These are phyloP conservation scores for Diuraphis noxia DNA, from an alignment of 1,140 invertebrate species.

Conservation along the genomic window DNA sequence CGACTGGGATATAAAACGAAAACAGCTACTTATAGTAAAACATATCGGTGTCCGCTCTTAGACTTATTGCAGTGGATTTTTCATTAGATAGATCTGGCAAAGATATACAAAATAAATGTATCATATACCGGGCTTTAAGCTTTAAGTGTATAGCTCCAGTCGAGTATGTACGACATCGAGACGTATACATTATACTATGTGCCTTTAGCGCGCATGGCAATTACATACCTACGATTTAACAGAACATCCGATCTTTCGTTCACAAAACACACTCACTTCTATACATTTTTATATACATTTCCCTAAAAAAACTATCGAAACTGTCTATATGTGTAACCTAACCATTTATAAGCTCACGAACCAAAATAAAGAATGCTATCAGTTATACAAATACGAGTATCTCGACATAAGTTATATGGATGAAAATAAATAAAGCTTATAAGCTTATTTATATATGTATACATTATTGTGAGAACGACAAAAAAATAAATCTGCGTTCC, in stretches of 20 bases:
- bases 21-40: neutral
- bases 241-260: neutral
- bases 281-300: too few relatives aligned
- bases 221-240: neutral
- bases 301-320: neutral
- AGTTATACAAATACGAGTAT: neutral
- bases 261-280: neutral
- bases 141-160: neutral
- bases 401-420: neutral
- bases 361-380: neutral
- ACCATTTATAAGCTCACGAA: neutral
- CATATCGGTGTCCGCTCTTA: neutral
- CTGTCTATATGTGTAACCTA: neutral
- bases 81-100: neutral
- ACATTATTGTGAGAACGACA: neutral
- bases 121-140: neutral
- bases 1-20: neutral
- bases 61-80: neutral
- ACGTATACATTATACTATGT: neutral
- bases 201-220: neutral
- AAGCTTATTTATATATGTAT: neutral
- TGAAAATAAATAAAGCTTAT: neutral
- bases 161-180: neutral
- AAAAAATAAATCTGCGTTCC: neutral
- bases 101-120: neutral